phyloP scores from a whole-genome alignment of 2,888 invertebrate species.

The Portevinia maculata region DNA sequence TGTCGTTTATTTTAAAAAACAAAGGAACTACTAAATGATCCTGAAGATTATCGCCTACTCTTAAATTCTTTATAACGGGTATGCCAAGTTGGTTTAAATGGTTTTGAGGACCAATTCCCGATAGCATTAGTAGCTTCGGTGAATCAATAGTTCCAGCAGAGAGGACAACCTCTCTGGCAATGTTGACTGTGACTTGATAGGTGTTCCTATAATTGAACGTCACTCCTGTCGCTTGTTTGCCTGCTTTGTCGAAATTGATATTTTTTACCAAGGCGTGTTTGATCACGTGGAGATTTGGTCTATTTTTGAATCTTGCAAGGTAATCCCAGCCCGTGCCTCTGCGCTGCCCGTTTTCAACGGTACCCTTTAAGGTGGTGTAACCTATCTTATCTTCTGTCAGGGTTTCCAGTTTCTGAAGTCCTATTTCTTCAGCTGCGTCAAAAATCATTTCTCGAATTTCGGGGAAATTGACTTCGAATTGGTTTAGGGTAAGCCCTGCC shows the following conservation, averaged over 20 bases:
- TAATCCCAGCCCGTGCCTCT: constrained; percentile 90
- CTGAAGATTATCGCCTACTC: constrained; percentile 90
- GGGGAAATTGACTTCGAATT: constrained; percentile 77
- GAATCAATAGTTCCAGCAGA: constrained; percentile 81
- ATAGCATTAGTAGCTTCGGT: constrained; percentile 80
- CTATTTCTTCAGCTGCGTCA: constrained; percentile 83
- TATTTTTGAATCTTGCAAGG: constrained; percentile 83
- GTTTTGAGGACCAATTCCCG: constrained; percentile 79
- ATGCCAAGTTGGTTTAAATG: constrained; percentile 77
- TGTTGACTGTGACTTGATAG: constrained; percentile 73
- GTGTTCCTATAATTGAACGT: constrained; percentile 83
- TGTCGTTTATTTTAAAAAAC: constrained; percentile 80
- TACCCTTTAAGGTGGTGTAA: constrained; percentile 83
- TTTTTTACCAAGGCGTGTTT: constrained; percentile 85
- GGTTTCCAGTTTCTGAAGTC: constrained; percentile 80
- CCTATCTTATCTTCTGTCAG: constrained; percentile 83
- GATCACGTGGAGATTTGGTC: constrained; percentile 85
- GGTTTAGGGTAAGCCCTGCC: constrained; percentile 83
- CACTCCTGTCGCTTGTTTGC: constrained; percentile 83
- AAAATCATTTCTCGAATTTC: constrained; percentile 79
- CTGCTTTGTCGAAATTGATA: constrained; percentile 83
- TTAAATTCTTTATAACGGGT: constrained; percentile 76
- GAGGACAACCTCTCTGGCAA: constrained; percentile 78
- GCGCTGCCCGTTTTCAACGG: constrained; percentile 86
- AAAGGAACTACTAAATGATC: constrained; percentile 88